phyloP scores from a whole-genome alignment of 2,113 vertebrate genomes.

The Xyrauchen texanus region DNA sequence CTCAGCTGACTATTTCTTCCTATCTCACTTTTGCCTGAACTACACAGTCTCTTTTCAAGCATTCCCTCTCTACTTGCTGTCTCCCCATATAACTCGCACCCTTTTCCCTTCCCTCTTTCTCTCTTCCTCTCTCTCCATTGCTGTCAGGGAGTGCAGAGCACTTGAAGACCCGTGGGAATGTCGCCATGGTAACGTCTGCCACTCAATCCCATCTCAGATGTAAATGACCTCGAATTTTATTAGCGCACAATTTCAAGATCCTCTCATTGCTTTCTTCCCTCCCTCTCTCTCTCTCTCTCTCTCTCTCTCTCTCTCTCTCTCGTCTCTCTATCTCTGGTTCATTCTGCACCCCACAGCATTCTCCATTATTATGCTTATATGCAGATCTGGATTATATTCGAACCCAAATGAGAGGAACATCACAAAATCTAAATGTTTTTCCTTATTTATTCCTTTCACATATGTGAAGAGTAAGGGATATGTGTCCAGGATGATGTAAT shows the following conservation, averaged over 20 bases:
- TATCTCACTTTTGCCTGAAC: conserved; percentile 4
- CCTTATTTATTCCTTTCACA: conserved; percentile 46
- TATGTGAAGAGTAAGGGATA: conserved; percentile 45
- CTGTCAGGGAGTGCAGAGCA: conserved; percentile 58
- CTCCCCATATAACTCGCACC: conserved; percentile 40
- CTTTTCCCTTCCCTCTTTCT: conserved; percentile 34
- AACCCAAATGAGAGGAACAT: conserved; percentile 55
- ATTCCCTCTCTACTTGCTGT: conserved; percentile 41
- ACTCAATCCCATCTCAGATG: conserved; percentile 69
- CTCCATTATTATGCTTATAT: conserved; percentile 55
- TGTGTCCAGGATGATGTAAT: conserved; percentile 43
- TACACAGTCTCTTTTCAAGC: conserved; percentile 22
- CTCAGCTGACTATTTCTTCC: conserved; percentile 21
- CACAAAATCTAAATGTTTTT: conserved; percentile 56
- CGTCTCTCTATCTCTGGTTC: conserved; percentile 28
- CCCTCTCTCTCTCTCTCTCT: conserved; percentile 16
- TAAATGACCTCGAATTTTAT: conserved; percentile 70
- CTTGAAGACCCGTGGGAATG: conserved; percentile 67
- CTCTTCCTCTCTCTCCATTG: conserved; percentile 52
- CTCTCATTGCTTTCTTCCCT: conserved; percentile 52
- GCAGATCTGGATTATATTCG: conserved; percentile 58
- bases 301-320: conserved; percentile 31
- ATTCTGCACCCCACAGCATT: conserved; percentile 44
- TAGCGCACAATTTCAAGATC: conserved; percentile 67
- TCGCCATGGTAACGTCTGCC: conserved; percentile 65